These are phyloP conservation scores for Pachyrhynchus sulphureomaculatus DNA, from an alignment of 1,140 invertebrate species.

Conservation along the genomic window DNA sequence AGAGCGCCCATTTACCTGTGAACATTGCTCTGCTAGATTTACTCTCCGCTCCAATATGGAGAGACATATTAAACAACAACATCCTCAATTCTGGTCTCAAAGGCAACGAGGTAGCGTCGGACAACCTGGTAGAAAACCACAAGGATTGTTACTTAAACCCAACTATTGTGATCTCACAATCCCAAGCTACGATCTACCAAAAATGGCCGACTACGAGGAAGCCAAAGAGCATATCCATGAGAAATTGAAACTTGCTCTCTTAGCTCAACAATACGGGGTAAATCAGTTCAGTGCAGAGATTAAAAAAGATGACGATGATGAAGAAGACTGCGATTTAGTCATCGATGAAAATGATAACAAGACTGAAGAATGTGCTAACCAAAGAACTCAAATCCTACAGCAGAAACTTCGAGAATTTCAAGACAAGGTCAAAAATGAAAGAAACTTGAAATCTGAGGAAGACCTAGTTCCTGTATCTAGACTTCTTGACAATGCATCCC, in stretches of 20 bases:
- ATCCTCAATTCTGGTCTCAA: conserved; percentile 84
- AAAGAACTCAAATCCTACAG: conserved; percentile 38
- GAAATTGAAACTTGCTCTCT: conserved; percentile 75
- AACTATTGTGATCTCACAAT: conserved; percentile 42
- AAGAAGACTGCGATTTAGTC: conserved; percentile 65
- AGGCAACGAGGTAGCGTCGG: conserved; percentile 61
- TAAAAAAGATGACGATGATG: conserved; percentile 59
- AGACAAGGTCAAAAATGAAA: conserved; percentile 32
- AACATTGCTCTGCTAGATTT: conserved; percentile 84
- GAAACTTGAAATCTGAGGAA: conserved; percentile 49
- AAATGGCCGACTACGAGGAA: conserved; percentile 46
- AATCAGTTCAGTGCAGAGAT: conserved; percentile 34
- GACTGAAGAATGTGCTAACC: conserved; percentile 27
- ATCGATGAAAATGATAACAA: conserved; percentile 65
- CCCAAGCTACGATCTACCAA: conserved; percentile 44
- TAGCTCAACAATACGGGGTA: conserved; percentile 71
- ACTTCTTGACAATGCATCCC: conserved; percentile 76
- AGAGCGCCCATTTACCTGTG: conserved; percentile 87
- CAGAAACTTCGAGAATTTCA: conserved; percentile 49
- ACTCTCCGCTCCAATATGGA: conserved; percentile 92
- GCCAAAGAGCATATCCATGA: conserved; percentile 54
- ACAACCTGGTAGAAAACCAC: conserved; percentile 54
- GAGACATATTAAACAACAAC: conserved; percentile 89
- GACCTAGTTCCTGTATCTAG: conserved; percentile 78
- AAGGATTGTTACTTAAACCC: conserved; percentile 33